These are phyloP conservation scores for Apodemia mormo DNA, from an alignment of 2,888 invertebrate species.

Conservation along the genomic window DNA sequence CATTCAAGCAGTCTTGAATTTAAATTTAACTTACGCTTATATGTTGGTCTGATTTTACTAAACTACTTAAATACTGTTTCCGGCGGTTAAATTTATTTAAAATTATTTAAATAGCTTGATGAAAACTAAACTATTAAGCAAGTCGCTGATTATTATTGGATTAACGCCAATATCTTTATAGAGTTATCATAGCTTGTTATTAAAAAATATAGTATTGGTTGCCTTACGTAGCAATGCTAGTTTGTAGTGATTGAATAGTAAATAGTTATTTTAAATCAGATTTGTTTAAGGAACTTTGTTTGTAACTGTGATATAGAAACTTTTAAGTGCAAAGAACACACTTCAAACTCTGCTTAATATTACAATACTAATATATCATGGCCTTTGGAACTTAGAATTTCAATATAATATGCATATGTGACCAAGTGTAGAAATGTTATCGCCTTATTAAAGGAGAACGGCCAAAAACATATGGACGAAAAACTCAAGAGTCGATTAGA, in stretches of 20 bases:
- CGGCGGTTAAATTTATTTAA: no score
- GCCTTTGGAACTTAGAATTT: constrained; percentile 11
- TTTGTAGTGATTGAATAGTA: constrained; percentile 24
- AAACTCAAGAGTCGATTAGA: neutral
- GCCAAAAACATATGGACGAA: neutral
- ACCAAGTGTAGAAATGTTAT: neutral
- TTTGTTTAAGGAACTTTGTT: constrained; percentile 36
- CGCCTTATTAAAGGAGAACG: neutral
- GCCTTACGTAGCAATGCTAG: constrained; percentile 36
- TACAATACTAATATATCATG: neutral
- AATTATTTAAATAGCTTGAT: no score
- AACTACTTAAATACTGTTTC: no score
- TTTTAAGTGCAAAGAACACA: constrained; percentile 9
- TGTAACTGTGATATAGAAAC: constrained; percentile 45
- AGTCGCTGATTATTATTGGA: neutral
- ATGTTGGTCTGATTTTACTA: no score
- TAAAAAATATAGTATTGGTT: constrained; percentile 27
- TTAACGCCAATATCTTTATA: constrained; percentile 9
- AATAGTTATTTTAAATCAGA: constrained; percentile 25
- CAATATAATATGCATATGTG: constrained; percentile 3
- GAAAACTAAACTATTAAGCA: neutral
- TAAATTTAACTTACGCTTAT: neutral
- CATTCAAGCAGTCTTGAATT: neutral
- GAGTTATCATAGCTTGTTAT: constrained; percentile 32
- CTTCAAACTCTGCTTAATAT: neutral